These are phyloP conservation scores for Pampusana beccarii DNA, from an alignment of 2,113 vertebrate species.

Conservation along the genomic window DNA sequence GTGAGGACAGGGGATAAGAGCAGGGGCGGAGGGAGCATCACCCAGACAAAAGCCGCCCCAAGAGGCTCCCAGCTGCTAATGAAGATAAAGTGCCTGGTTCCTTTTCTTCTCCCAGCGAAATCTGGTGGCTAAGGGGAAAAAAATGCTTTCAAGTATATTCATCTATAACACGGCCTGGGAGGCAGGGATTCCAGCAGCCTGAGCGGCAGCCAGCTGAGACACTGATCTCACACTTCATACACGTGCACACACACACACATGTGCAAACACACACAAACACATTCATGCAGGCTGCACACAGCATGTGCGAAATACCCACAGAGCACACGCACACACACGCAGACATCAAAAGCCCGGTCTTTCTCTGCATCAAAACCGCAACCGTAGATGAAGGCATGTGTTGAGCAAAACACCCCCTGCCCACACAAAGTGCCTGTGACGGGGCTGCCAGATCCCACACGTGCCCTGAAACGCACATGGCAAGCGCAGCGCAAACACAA, in stretches of 20 bases:
- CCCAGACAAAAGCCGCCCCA: slow-evolving; percentile 37
- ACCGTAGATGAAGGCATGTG: background rate
- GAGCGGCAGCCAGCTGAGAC: background rate
- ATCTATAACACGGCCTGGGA: slow-evolving; percentile 48
- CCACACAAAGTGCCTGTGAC: background rate
- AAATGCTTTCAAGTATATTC: slow-evolving; percentile 68
- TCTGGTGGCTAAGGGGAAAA: slow-evolving; percentile 47
- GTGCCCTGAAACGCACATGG: background rate
- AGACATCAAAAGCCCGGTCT: background rate
- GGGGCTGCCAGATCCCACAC: background rate
- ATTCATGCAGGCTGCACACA: background rate
- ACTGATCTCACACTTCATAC: slow-evolving; percentile 17
- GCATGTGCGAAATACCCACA: background rate
- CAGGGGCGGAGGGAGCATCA: background rate
- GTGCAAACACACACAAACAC: background rate
- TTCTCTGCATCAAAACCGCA: background rate
- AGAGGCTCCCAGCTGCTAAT: slow-evolving; percentile 59
- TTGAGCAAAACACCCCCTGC: slow-evolving; percentile 22
- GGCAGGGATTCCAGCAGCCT: slow-evolving; percentile 49
- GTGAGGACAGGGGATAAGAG: slow-evolving; percentile 15
- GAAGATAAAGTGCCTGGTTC: slow-evolving; percentile 62
- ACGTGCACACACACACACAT: background rate
- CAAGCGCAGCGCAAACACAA: background rate
- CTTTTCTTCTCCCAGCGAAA: slow-evolving; percentile 49
- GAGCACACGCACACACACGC: fast-evolving